A percentile compares a stretch with the other conserved stretches of the same genome.
Conservation (phyloP, 2,113 vertebrate species). For the Glaucidium brasilianum region DNA sequence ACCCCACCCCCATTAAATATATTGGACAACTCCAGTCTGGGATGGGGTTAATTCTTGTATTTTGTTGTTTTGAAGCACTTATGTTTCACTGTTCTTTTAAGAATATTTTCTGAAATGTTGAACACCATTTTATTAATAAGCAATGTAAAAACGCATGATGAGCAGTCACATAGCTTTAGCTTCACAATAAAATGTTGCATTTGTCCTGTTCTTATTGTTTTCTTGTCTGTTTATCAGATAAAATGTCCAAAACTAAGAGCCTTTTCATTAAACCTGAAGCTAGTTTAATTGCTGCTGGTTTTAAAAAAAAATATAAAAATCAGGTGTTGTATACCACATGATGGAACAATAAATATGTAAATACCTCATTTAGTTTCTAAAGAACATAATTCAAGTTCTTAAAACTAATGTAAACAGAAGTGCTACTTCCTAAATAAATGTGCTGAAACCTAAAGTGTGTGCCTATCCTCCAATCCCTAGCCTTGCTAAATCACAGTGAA, state of each 20-base stretch:
- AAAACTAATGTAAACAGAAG: conserved; percentile 25
- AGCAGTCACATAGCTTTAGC: conserved; percentile 51
- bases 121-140: conserved; percentile 7
- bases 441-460: conserved; percentile 10
- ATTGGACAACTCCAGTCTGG: neutral
- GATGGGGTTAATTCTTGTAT: neutral
- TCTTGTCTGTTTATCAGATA: conserved; percentile 17
- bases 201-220: conserved; percentile 32
- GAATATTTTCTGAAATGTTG: conserved; percentile 36
- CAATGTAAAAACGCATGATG: conserved; percentile 53
- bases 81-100: conserved; percentile 10
- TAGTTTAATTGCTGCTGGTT: conserved; percentile 6
- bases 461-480: neutral
- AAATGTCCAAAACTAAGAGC: neutral
- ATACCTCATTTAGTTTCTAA: conserved; percentile 13
- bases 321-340: neutral
- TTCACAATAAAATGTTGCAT: conserved; percentile 52
- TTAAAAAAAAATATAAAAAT: neutral
- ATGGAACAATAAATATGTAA: neutral
- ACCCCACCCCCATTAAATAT: neutral
- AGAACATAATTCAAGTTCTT: neutral
- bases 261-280: conserved; percentile 17
- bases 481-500: neutral
- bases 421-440: conserved; percentile 42
- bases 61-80: conserved; percentile 18